phyloP scores from a whole-genome alignment of 1,140 invertebrate species.

The Cyrtorhinus lividipennis region DNA sequence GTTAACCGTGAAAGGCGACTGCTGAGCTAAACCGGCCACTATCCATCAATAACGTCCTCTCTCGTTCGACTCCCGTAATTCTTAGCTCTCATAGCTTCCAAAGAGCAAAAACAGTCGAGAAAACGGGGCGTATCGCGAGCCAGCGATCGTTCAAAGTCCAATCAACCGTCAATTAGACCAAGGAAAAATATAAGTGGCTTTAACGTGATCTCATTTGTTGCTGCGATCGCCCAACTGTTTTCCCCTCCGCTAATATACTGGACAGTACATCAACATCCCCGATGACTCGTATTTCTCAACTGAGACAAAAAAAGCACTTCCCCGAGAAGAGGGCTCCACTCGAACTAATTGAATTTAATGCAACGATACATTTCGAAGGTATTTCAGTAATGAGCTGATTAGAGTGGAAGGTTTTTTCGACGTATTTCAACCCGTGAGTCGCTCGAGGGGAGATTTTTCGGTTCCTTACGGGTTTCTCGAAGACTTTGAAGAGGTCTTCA shows the following conservation, averaged over 20 bases:
- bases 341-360: conserved; percentile 13
- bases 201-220: conserved; percentile 13
- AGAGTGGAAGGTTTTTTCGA: too few relatives aligned
- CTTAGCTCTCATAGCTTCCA: too few relatives aligned
- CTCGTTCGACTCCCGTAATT: neutral
- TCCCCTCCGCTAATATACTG: conserved; percentile 2
- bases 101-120: neutral
- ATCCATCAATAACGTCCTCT: conserved; percentile 2
- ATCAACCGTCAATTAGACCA: conserved; percentile 13
- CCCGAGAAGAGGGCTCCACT: neutral
- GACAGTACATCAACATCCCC: neutral
- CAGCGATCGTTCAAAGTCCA: conserved; percentile 13
- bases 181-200: conserved; percentile 11
- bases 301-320: neutral
- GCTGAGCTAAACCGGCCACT: neutral
- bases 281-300: neutral
- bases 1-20: too few relatives aligned
- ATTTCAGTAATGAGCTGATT: conserved; percentile 14
- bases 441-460: too few relatives aligned
- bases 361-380: conserved; percentile 4
- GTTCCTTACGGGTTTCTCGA: too few relatives aligned
- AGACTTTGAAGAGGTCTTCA: too few relatives aligned
- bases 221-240: neutral
- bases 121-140: conserved; percentile 6
- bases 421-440: too few relatives aligned